Base-by-base conservation (phyloP, 2,113 vertebrate genomes). In the Egretta garzetta region DNA sequence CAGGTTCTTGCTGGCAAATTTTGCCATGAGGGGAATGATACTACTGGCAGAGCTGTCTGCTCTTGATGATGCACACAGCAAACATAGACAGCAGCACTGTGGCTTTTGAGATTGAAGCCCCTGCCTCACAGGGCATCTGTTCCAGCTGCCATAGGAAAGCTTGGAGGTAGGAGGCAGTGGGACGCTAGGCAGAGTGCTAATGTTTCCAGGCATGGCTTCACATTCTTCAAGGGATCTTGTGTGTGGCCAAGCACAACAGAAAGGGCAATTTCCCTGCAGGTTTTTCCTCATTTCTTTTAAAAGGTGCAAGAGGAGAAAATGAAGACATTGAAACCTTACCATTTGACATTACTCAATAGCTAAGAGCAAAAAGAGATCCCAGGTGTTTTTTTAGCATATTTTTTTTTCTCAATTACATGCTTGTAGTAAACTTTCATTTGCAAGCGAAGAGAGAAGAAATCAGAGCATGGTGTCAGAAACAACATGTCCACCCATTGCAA, bases 11-110 rank as follows among this genome's bases (percentile, higher is more conserved):
- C 16, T 72, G 59, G 33, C 45, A 70, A 79, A 66, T 67, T 84
- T 77, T 0, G 0, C 33, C 7, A 1, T 47, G n/a, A 67, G 22
- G 35, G 4, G 28, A 68, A 23, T 24, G 41, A 18, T 16, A 33
- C 7, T 33, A 4, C 33, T 58, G 49, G 49, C n/a, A 87, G 45
- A 67, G 4, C 20, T 71, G 20, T 49, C 18, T 24, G 26, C 47
- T 90, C 21, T 86, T 80, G 24, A 53, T 83, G 59, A 35, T 60
- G 53, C 32, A 64, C 10, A 12, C 18, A 56, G 11, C 19, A 58
- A 82, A n/a, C 6, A 53, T 22, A 58, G 26, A 26, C 0, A 0
- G 45, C 43, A 82, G 20, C 27, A 27, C 8, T n/a, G 14, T 59
- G 37, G 4, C 50, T 84, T 84, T 93, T 20, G 50, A 35, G 5